Percentiles rank a stretch among this genome's conserved stretches.
These are phyloP conservation scores for Dendrolimus pini DNA, from an alignment of 2,888 invertebrate genomes.

Conservation along the genomic window DNA sequence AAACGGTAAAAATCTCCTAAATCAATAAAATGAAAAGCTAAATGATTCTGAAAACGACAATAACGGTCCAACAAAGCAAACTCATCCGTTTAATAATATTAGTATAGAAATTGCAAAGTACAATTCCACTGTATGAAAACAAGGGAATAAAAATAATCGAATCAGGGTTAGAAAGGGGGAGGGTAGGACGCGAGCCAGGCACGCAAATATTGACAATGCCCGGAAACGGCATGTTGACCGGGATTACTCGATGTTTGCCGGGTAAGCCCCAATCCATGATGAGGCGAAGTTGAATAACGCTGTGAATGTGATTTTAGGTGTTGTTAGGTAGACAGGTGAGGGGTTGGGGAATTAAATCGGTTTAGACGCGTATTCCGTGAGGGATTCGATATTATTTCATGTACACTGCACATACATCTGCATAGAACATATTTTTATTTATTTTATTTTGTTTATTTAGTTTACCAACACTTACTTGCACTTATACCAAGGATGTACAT, in stretches of 20 bases:
- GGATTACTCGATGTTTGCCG: slow-evolving; percentile 23
- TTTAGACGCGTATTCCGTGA: too few species aligned
- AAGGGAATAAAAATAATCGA: slow-evolving; percentile 19
- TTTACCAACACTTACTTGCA: too few species aligned
- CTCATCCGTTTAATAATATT: neutral
- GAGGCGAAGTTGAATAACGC: slow-evolving; percentile 9
- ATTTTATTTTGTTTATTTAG: too few species aligned
- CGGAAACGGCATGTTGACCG: slow-evolving; percentile 19
- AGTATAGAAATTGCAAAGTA: neutral
- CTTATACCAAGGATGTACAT: too few species aligned
- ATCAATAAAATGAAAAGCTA: neutral
- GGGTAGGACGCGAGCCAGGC: neutral
- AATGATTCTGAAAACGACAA: neutral
- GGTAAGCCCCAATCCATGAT: slow-evolving; percentile 12
- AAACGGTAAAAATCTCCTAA: neutral
- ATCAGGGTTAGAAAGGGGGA: slow-evolving; percentile 10
- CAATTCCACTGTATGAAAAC: slow-evolving; percentile 9
- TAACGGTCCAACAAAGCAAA: neutral
- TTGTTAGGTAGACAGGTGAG: neutral
- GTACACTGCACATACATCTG: too few species aligned
- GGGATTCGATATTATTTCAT: too few species aligned
- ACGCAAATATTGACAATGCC: slow-evolving; percentile 24
- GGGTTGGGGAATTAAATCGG: neutral
- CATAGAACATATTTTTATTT: too few species aligned
- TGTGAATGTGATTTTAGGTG: neutral